Percentiles rank a stretch among this genome's conserved stretches.
Conservation (phyloP, 2,797 vertebrate species). For the Anniella stebbinsi region DNA sequence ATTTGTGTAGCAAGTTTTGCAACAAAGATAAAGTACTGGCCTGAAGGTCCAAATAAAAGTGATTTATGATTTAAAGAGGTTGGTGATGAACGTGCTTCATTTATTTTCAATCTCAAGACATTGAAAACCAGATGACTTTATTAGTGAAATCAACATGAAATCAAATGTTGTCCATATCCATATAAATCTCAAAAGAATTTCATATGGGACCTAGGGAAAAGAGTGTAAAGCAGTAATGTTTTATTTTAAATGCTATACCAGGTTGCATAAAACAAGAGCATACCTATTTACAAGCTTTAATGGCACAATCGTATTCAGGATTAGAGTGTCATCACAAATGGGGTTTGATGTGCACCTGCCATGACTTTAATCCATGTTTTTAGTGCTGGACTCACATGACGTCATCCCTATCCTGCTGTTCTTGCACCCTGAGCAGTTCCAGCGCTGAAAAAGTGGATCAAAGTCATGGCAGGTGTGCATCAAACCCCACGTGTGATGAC, state of each 20-base stretch:
- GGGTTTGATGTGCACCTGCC: no score
- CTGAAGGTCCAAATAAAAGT: slow-evolving; percentile 18
- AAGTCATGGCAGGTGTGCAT: no score
- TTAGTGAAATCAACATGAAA: slow-evolving; percentile 33
- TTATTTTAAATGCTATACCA: background rate
- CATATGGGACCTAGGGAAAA: background rate
- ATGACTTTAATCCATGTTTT: no score
- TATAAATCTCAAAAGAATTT: background rate
- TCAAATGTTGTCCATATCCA: background rate
- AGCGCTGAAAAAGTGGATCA: no score
- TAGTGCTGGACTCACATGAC: no score
- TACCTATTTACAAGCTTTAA: background rate
- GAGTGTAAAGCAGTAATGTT: background rate
- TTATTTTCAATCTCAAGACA: slow-evolving; percentile 26
- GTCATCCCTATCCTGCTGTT: no score
- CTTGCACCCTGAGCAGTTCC: no score
- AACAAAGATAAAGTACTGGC: slow-evolving; percentile 14
- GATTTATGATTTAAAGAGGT: slow-evolving; percentile 35
- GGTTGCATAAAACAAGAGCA: background rate
- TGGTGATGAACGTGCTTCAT: slow-evolving; percentile 46
- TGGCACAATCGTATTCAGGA: background rate
- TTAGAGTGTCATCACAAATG: no score
- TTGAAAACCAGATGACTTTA: slow-evolving; percentile 31
- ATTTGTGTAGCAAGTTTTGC: slow-evolving; percentile 18
- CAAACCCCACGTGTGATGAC: no score